A percentile compares a stretch with the other conserved stretches of the same genome.
phyloP scores from a whole-genome alignment of 2,113 vertebrate species.

The Myrmecobius fasciatus region DNA sequence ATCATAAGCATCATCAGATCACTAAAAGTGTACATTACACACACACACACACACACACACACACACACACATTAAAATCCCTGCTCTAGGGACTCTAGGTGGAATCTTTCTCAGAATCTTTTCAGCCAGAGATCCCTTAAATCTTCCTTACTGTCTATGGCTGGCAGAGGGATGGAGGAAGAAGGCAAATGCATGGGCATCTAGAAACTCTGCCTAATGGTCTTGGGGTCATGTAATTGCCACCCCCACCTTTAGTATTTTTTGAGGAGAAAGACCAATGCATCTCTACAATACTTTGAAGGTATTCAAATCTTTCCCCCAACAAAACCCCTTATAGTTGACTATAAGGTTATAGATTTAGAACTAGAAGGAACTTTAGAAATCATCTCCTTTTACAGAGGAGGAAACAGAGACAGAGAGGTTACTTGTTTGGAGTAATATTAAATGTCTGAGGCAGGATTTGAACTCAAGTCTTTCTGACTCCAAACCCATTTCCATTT shows the following conservation, averaged over 20 bases:
- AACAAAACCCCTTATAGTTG: neutral
- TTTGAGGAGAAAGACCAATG: neutral
- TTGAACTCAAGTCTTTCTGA: neutral
- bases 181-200: neutral
- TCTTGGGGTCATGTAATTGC: neutral
- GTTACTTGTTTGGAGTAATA: neutral
- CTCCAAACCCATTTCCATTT: neutral
- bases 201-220: neutral
- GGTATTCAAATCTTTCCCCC: neutral
- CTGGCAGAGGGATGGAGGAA: neutral
- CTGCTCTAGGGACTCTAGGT: neutral
- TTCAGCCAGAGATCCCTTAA: neutral
- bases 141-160: neutral
- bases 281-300: neutral
- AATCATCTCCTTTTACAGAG: neutral
- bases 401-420: neutral
- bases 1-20: neutral
- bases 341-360: neutral
- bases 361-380: neutral
- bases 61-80: neutral
- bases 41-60: neutral
- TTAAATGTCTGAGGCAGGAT: neutral
- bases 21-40: neutral
- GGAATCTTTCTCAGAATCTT: neutral
- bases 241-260: neutral